Conservation (phyloP, 1,140 invertebrate species). For the Augochlora pura region DNA sequence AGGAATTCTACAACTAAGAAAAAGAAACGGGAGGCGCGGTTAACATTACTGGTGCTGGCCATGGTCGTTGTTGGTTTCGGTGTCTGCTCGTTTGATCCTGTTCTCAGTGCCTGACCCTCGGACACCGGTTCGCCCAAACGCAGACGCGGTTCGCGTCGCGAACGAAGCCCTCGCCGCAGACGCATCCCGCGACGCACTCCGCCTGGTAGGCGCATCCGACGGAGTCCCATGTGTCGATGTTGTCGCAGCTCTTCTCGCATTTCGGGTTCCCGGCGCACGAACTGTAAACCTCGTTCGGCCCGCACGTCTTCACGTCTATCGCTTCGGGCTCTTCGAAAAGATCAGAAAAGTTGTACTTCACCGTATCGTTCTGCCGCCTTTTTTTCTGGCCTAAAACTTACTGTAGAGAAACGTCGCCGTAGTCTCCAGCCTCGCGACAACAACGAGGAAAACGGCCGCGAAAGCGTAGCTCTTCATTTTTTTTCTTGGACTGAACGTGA, state of each 20-base stretch:
- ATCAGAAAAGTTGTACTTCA: background rate
- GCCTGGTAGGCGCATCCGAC: slow-evolving; percentile 15
- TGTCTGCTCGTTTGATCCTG: background rate
- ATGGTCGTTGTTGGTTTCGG: background rate
- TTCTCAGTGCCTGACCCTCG: slow-evolving; percentile 29
- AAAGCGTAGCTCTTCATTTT: slow-evolving; percentile 17
- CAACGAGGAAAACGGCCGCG: too few species aligned
- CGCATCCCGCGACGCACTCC: slow-evolving; percentile 42
- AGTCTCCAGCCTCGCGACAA: background rate
- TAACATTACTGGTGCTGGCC: background rate
- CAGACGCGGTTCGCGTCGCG: slow-evolving; percentile 24
- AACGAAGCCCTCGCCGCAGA: slow-evolving; percentile 41
- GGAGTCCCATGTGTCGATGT: slow-evolving; percentile 29
- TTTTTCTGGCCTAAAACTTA: background rate
- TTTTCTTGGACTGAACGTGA: too few species aligned
- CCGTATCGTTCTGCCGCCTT: background rate
- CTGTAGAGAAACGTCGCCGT: background rate
- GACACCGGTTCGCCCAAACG: slow-evolving; percentile 37
- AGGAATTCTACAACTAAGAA: background rate
- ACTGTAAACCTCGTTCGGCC: slow-evolving; percentile 29
- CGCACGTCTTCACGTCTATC: slow-evolving; percentile 7
- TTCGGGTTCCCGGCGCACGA: slow-evolving; percentile 17
- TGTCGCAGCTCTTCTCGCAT: slow-evolving; percentile 46
- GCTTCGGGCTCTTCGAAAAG: background rate
- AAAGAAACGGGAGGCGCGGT: background rate